Evolutionary conservation across 2,113 vertebrate species (phyloP), one percentile per base, ranked within the genome.

Genomic region (Psittacula cyanocephala): DNA sequence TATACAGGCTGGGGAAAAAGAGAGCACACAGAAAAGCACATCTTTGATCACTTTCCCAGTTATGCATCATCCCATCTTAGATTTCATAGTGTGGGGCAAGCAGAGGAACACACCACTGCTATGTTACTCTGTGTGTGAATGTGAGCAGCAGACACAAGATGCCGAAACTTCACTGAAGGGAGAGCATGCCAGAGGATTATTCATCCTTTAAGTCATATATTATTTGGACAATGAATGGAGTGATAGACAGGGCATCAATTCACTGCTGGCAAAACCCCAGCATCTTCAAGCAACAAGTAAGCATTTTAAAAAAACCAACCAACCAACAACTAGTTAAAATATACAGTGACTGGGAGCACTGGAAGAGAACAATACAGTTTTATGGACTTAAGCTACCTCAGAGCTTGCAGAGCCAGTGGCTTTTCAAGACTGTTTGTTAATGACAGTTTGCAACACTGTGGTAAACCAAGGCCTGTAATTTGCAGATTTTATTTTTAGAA

Each of bases 401-500:
- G 7, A 24, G 44, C 24, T 81, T 93, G 43, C 41, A 79, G 53
- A 86, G 69, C 60, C 59, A 85, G 44, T 47, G 63, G 75, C 43
- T 84, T 96, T 80, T 91, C 41, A 65, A 93, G 33, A 62, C 75
- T 91, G 64, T 64, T 95, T 91, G 75, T 69, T 96, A 97, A 97
- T 92, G 75, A 94, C 67, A 85, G 43, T 77, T 89, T 91, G 27
- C 43, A 84, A 79, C 71, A 89, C n/a, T 96, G 39, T 85, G 84
- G 77, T 68, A 93, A 95, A 72, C 46, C 68, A 81, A 86, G 68
- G 74, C 63, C 87, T 97, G 31, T 95, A 94, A 97, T 97, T 96
- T 97, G 39, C 37, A 88, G 77, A 77, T 76, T 93, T 95, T 97
- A 96, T 97, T 97, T 98, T 97, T 96, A 97, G 93, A 91, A 79